Conservation (phyloP, 2,113 vertebrate genomes). For the Fulmarus glacialis region DNA sequence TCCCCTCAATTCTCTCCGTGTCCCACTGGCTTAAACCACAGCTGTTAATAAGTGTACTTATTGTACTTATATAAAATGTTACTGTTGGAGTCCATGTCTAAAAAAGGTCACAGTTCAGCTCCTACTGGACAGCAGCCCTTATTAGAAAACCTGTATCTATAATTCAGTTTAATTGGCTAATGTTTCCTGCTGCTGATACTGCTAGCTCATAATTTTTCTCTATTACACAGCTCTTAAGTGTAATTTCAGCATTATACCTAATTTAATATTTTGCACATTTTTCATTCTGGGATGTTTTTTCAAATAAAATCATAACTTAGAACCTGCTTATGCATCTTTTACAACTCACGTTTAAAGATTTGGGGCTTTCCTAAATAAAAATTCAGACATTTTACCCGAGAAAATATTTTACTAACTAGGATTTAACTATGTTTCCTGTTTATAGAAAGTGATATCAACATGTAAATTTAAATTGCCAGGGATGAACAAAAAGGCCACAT, state of each 20-base stretch:
- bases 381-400: neutral
- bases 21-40: neutral
- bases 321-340: neutral
- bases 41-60: neutral
- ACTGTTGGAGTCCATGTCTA: neutral
- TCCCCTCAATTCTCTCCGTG: too few species aligned
- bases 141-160: neutral
- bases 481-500: neutral
- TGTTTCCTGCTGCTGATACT: neutral
- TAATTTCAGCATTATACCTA: neutral
- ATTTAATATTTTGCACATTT: neutral
- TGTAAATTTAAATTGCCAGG: neutral
- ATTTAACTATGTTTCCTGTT: neutral
- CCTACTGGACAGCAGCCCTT: neutral
- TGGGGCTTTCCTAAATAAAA: neutral
- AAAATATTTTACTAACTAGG: neutral
- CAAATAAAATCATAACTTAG: neutral
- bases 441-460: neutral
- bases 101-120: neutral
- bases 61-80: neutral
- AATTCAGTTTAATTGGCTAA: conserved; percentile 20
- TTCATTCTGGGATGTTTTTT: neutral
- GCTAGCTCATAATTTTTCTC: neutral
- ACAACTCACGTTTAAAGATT: neutral
- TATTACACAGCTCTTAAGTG: neutral